These are phyloP conservation scores for Phylloscopus trochiloides DNA, from an alignment of 2,113 vertebrate species.

Conservation along the genomic window DNA sequence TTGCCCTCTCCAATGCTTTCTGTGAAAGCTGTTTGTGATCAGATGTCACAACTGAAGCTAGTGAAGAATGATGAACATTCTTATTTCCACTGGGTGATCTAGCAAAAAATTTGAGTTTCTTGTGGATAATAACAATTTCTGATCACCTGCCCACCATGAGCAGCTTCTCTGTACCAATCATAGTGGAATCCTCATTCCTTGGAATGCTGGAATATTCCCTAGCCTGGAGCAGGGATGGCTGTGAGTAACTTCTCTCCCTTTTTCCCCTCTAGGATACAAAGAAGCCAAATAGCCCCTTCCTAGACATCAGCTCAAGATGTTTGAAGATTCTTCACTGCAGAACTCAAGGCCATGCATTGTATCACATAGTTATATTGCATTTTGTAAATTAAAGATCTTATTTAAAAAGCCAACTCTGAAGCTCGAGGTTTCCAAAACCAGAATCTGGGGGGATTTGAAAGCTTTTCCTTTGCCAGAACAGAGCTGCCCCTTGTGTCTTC, in stretches of 20 bases:
- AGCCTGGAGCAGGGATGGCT: background rate
- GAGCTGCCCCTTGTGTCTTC: slow-evolving; percentile 49
- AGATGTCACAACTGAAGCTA: background rate
- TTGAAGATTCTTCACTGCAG: slow-evolving; percentile 66
- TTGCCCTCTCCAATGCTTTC: background rate
- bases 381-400: slow-evolving; percentile 76
- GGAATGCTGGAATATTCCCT: background rate
- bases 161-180: background rate
- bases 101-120: background rate
- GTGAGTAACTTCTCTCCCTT: background rate
- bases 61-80: background rate
- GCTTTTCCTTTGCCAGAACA: slow-evolving; percentile 49
- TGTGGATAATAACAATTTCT: background rate
- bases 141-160: background rate
- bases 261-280: slow-evolving; percentile 58
- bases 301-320: slow-evolving; percentile 62
- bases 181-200: background rate
- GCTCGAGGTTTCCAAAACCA: slow-evolving; percentile 65
- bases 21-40: background rate
- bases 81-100: background rate
- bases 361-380: slow-evolving; percentile 67
- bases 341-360: slow-evolving; percentile 46
- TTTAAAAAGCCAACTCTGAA: slow-evolving; percentile 55
- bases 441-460: slow-evolving; percentile 48
- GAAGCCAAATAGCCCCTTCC: slow-evolving; percentile 74